These are phyloP conservation scores for Drosophila neutralis DNA, from an alignment of 2,888 invertebrate species.

Conservation along the genomic window DNA sequence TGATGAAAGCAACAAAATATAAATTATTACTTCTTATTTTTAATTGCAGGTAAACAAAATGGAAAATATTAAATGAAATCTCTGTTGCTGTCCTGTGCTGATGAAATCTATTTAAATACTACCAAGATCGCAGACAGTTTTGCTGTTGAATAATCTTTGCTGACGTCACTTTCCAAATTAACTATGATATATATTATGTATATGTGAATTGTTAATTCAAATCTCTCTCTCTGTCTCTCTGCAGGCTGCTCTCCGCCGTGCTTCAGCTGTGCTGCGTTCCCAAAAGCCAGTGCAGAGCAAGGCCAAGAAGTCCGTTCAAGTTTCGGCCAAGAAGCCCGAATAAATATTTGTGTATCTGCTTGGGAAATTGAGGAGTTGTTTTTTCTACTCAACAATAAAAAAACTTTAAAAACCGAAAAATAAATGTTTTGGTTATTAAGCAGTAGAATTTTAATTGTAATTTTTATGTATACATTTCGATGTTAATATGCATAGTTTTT, in stretches of 20 bases:
- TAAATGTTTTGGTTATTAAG: constrained; percentile 33
- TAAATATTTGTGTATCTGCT: constrained; percentile 85
- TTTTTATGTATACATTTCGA: not conserved
- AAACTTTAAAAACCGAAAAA: constrained; percentile 41
- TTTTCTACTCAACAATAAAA: constrained; percentile 77
- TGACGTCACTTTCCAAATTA: constrained; percentile 14
- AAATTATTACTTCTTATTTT: constrained; percentile 25
- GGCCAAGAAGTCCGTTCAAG: constrained; percentile 89
- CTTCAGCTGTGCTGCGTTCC: constrained; percentile 96
- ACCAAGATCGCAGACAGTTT: constrained; percentile 54
- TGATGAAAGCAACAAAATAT: not conserved
- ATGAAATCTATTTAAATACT: constrained; percentile 39
- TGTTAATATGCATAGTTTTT: not conserved
- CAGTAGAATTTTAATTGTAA: not conserved
- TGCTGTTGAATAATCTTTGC: constrained; percentile 30
- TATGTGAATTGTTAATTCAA: not conserved
- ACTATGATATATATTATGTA: not conserved
- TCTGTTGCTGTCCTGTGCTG: constrained; percentile 2
- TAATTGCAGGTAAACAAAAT: constrained; percentile 50
- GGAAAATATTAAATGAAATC: not conserved
- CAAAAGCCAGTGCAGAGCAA: constrained; percentile 94
- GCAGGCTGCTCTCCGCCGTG: constrained; percentile 95
- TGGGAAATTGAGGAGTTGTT: constrained; percentile 60
- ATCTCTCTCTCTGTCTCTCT: not conserved
- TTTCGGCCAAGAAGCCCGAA: constrained; percentile 90